These are phyloP conservation scores for Sinella curviseta DNA, from an alignment of 1,140 invertebrate species.

Conservation along the genomic window DNA sequence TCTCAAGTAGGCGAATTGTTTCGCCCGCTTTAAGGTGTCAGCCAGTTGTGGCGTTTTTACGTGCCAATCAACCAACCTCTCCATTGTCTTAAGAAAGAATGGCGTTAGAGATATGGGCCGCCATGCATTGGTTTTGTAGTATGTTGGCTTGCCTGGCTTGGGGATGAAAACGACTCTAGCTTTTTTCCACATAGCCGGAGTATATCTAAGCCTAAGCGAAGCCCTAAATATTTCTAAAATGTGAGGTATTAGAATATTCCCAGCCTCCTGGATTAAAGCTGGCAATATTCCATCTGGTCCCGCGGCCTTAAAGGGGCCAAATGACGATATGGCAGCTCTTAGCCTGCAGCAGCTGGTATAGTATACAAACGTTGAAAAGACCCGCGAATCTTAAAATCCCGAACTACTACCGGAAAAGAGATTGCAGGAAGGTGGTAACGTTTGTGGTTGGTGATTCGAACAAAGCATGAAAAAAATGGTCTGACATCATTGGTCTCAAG, in stretches of 20 bases:
- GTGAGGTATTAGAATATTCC: neutral
- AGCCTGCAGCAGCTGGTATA: too few species aligned
- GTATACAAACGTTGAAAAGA: too few species aligned
- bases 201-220: conserved; percentile 16
- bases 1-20: too few species aligned
- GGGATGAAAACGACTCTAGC: too few species aligned
- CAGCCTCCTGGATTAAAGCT: neutral
- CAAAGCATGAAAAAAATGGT: too few species aligned
- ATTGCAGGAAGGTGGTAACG: too few species aligned
- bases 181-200: conserved; percentile 8
- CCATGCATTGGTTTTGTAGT: neutral
- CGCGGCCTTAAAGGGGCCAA: conserved; percentile 32
- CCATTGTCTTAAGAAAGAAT: conserved; percentile 39
- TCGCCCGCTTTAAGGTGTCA: too few species aligned
- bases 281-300: conserved; percentile 37
- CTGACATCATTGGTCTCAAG: too few species aligned
- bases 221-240: neutral
- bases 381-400: too few species aligned
- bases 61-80: conserved; percentile 34
- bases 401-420: too few species aligned
- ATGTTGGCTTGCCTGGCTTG: conserved; percentile 34
- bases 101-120: conserved; percentile 40
- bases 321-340: neutral
- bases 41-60: conserved; percentile 6
- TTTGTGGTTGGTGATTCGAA: too few species aligned